Percentiles rank a stretch among this genome's conserved stretches.
Evolutionary conservation across 2,113 vertebrate species (phyloP).

Genomic region (Cyprinodon variegatus): DNA sequence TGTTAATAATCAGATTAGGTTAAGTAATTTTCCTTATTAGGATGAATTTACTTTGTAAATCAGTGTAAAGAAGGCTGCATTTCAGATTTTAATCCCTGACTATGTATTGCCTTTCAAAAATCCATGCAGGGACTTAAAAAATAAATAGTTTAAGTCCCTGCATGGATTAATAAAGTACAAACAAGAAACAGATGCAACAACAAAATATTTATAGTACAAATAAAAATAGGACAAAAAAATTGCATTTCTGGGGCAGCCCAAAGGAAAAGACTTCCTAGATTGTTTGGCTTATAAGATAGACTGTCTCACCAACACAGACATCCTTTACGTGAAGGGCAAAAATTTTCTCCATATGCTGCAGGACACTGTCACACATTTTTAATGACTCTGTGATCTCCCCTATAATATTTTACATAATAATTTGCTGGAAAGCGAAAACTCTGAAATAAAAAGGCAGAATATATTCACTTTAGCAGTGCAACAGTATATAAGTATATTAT

Average conservation of each 20-base stretch:
- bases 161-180: no score
- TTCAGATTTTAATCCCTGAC: no score
- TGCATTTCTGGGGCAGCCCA: not conserved
- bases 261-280: not conserved
- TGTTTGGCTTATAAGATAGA: not conserved
- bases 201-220: not conserved
- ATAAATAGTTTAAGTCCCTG: no score
- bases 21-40: no score
- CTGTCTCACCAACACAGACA: not conserved
- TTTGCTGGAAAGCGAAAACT: not conserved
- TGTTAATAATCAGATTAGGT: no score
- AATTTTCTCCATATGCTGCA: not conserved
- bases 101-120: no score
- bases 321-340: not conserved
- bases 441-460: not conserved
- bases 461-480: not conserved
- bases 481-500: not conserved
- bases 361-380: not conserved
- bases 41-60: no score
- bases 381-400: not conserved
- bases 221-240: not conserved
- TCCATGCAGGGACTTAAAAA: no score
- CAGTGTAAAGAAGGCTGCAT: no score
- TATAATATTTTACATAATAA: not conserved
- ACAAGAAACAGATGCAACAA: not conserved